Base-by-base conservation (phyloP, 2,797 vertebrate genomes). In the Poeciliopsis presidionis region DNA sequence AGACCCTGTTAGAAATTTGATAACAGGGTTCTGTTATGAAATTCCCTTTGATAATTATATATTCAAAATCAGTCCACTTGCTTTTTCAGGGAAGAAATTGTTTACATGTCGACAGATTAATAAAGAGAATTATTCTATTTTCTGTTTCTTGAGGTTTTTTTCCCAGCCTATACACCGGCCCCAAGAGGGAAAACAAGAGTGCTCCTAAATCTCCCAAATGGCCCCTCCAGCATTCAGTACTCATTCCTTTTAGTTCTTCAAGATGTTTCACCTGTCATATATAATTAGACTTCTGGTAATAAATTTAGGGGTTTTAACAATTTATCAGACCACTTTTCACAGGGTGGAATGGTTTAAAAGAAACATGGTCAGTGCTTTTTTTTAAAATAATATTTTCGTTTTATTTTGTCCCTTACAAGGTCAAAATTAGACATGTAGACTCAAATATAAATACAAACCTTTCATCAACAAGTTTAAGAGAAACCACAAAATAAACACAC, bases 151-250 rank as follows among this genome's bases (percentile, higher is more conserved):
- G 13, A 28, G 7, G 2, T 41, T 67, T 67, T 41, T 18, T 63
- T 36, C 18, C 22, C 41, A 69, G 65, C 39, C 65, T 43, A 43
- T 43, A 43, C 36, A 43, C 65, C 2, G 7, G 11, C 22, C 67
- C 67, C 67, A 30, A 28, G 41, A 63, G 55, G 84, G 79, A 86
- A 84, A 86, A 75, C 11, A 84, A 84, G 82, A 77, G 83, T 86
- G 85, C 85, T 84, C 77, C 77, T 85, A 82, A 87, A 81, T 85
- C 84, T 76, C 69, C 53, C 71, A 86, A 84, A 82, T 81, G 82
- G 82, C 81, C 80, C 30, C 30, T 73, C 47, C 33, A 39, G 51
- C 80, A 86, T 84, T 82, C 84, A 81, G 80, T 63, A 73, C 53
- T 79, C 74, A 79, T 83, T 86, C 73, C 84, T 84, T 55, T 41